Percentiles rank a stretch among this genome's conserved stretches.
These are phyloP conservation scores for Ceyx erithaca DNA, from an alignment of 2,797 vertebrate species.

Conservation along the genomic window DNA sequence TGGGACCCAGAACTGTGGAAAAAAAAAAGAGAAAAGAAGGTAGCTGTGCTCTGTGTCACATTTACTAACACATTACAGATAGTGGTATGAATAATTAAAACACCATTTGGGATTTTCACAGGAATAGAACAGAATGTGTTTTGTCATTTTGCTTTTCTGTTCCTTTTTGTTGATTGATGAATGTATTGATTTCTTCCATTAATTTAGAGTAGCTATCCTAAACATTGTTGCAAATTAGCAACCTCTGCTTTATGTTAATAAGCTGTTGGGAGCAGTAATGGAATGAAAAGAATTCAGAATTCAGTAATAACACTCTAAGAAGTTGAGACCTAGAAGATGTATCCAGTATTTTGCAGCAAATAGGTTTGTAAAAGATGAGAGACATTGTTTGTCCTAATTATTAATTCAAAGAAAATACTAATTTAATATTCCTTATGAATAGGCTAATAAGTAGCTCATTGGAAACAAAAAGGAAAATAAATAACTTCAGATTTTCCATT, in stretches of 20 bases:
- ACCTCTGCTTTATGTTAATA: background rate
- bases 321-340: background rate
- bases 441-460: background rate
- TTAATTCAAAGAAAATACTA: background rate
- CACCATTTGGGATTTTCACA: conserved; percentile 10
- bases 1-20: background rate
- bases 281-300: conserved; percentile 17
- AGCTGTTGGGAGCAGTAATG: conserved; percentile 1
- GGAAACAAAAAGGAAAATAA: background rate
- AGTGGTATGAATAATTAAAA: conserved; percentile 55
- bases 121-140: conserved; percentile 37
- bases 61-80: conserved; percentile 8
- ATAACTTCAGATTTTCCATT: background rate
- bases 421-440: background rate
- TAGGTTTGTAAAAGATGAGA: background rate
- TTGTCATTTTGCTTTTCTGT: background rate
- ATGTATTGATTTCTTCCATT: conserved; percentile 38
- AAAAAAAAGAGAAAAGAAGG: background rate
- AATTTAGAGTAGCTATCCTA: conserved; percentile 20
- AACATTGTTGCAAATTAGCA: conserved; percentile 6
- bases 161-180: conserved; percentile 13
- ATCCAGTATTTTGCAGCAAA: background rate
- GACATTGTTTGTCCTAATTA: background rate
- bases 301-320: background rate
- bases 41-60: background rate